These are phyloP conservation scores for Plemyria rubiginata DNA, from an alignment of 2,888 invertebrate genomes.

Conservation along the genomic window DNA sequence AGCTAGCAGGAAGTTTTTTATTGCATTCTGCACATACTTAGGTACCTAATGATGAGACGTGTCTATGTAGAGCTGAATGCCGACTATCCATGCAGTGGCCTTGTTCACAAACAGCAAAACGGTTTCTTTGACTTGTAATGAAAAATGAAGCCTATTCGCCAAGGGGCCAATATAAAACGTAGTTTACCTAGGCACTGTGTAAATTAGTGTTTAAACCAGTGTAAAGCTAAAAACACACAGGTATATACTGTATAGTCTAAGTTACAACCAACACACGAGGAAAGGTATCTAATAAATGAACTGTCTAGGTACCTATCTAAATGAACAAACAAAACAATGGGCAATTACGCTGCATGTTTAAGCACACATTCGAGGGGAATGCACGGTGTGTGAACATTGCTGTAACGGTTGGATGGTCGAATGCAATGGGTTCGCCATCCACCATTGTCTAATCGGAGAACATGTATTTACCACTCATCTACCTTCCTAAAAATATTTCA, in stretches of 20 bases:
- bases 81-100: constrained; percentile 28
- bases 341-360: constrained; percentile 30
- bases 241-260: no score
- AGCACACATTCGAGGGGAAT: constrained; percentile 42
- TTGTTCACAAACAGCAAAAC: constrained; percentile 24
- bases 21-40: constrained; percentile 11
- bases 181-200: no score
- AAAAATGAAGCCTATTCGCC: no score
- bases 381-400: constrained; percentile 44
- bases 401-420: constrained; percentile 40
- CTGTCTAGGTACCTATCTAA: background rate
- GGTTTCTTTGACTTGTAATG: constrained; percentile 25
- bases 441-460: constrained; percentile 18
- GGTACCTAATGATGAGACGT: no score
- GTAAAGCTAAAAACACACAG: no score
- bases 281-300: no score
- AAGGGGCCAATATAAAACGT: no score
- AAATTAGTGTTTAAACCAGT: no score
- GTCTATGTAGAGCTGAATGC: constrained; percentile 24
- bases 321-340: constrained; percentile 45
- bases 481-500: background rate
- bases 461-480: background rate
- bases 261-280: no score
- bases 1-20: constrained; percentile 32
- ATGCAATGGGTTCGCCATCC: constrained; percentile 37